A percentile compares a stretch with the other conserved stretches of the same genome.
These are phyloP conservation scores for Phorcus lineatus DNA, from an alignment of 2,888 invertebrate genomes.

Conservation along the genomic window DNA sequence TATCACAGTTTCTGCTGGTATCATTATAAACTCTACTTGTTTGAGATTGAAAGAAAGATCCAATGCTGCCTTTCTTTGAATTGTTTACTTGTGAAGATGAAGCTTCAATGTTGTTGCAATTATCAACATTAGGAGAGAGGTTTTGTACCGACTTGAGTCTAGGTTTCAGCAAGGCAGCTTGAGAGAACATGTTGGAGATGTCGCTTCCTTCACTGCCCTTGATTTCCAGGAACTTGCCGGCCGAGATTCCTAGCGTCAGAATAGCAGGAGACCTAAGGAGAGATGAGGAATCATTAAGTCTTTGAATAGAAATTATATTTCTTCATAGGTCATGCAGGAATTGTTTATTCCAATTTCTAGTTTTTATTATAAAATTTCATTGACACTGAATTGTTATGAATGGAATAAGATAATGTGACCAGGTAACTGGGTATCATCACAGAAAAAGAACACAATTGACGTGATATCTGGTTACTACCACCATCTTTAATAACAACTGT, in stretches of 20 bases:
- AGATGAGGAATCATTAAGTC: not conserved
- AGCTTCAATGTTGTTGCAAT: not conserved
- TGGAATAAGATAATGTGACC: not conserved
- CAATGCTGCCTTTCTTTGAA: slow-evolving; percentile 29
- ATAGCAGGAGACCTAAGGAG: slow-evolving; percentile 79
- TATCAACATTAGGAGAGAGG: not conserved
- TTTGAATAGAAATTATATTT: no score
- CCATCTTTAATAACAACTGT: no score
- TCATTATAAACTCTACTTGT: not conserved
- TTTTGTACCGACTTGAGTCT: not conserved
- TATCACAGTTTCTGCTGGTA: no score
- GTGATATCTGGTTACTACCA: no score
- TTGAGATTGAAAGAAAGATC: slow-evolving; percentile 30
- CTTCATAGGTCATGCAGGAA: not conserved
- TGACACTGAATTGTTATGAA: no score
- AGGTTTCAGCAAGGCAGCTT: slow-evolving; percentile 8
- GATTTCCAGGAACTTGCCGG: slow-evolving; percentile 82
- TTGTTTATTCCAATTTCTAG: no score
- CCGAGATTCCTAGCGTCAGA: slow-evolving; percentile 85
- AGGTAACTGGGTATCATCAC: no score
- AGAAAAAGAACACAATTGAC: no score
- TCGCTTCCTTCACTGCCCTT: slow-evolving; percentile 30
- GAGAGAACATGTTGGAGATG: slow-evolving; percentile 51
- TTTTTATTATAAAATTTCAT: no score
- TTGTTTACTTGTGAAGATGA: not conserved